phyloP scores from a whole-genome alignment of 2,797 vertebrate species.

The Manis javanica region DNA sequence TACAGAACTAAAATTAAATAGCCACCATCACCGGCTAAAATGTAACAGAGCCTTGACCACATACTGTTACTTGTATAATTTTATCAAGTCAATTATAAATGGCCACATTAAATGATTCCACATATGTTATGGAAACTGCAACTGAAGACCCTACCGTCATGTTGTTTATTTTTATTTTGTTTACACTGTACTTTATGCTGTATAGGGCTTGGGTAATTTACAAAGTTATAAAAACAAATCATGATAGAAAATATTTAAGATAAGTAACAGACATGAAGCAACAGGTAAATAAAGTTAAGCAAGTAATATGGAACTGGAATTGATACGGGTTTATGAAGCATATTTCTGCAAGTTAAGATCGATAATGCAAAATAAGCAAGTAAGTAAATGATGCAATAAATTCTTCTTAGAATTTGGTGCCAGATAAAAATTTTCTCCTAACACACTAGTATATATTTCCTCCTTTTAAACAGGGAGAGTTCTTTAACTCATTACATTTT shows the following conservation, averaged over 20 bases:
- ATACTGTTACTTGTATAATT: background rate
- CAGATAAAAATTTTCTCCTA: slow-evolving; percentile 1
- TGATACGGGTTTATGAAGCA: slow-evolving; percentile 34
- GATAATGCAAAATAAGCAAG: background rate
- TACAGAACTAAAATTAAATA: slow-evolving; percentile 5
- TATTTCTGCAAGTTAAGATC: slow-evolving; percentile 31
- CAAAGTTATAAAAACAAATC: background rate
- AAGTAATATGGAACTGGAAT: background rate
- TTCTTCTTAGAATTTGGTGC: slow-evolving; percentile 30
- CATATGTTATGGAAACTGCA: background rate
- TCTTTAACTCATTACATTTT: slow-evolving; percentile 11
- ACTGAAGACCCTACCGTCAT: background rate
- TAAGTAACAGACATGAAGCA: slow-evolving; percentile 9
- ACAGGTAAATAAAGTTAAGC: slow-evolving; percentile 36
- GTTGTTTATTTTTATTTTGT: background rate
- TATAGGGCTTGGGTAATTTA: background rate
- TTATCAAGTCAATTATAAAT: background rate
- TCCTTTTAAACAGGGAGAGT: slow-evolving; percentile 14
- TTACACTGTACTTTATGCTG: background rate
- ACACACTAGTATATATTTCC: background rate
- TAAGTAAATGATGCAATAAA: background rate
- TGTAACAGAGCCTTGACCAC: background rate
- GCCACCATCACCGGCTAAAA: background rate
- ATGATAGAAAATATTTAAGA: background rate
- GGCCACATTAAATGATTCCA: background rate